Conservation (phyloP, 2,888 invertebrate species). For the Acanthosepion pharaonis region DNA sequence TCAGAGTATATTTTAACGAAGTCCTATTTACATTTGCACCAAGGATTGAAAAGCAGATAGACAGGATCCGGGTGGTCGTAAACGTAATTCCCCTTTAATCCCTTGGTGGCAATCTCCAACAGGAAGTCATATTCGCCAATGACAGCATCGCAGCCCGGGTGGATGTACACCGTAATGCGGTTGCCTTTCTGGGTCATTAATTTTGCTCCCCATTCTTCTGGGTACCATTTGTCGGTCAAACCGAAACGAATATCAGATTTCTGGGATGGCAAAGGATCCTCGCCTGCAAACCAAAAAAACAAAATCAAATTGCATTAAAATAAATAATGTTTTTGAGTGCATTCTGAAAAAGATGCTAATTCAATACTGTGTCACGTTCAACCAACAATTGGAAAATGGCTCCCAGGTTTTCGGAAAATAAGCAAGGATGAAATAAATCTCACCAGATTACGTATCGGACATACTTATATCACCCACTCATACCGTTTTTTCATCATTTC, state of each 20-base stretch:
- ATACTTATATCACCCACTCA: too few species aligned
- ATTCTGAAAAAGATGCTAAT: too few species aligned
- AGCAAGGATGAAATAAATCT: too few species aligned
- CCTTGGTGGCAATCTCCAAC: constrained; percentile 46
- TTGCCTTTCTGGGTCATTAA: constrained; percentile 49
- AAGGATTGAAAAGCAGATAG: constrained; percentile 89
- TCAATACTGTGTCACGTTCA: too few species aligned
- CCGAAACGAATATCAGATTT: constrained; percentile 11
- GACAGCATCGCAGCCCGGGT: constrained; percentile 48
- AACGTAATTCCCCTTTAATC: constrained; percentile 35
- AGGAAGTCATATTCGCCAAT: constrained; percentile 52
- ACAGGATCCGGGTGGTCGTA: constrained; percentile 76
- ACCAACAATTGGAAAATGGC: too few species aligned
- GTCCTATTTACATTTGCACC: constrained; percentile 82
- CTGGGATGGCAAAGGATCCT: neutral
- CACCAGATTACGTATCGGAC: too few species aligned
- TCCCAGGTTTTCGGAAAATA: too few species aligned
- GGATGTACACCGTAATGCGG: constrained; percentile 48
- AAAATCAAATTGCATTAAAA: too few species aligned
- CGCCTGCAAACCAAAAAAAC: neutral
- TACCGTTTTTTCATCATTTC: too few species aligned
- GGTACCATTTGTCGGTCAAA: constrained; percentile 35
- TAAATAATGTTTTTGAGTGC: too few species aligned
- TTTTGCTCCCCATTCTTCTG: constrained; percentile 50
- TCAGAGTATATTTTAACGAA: too few species aligned